Evolutionary conservation across 2,797 vertebrate species (phyloP), one percentile per base, ranked within the genome.

Genomic region (Arvicola amphibius): DNA sequence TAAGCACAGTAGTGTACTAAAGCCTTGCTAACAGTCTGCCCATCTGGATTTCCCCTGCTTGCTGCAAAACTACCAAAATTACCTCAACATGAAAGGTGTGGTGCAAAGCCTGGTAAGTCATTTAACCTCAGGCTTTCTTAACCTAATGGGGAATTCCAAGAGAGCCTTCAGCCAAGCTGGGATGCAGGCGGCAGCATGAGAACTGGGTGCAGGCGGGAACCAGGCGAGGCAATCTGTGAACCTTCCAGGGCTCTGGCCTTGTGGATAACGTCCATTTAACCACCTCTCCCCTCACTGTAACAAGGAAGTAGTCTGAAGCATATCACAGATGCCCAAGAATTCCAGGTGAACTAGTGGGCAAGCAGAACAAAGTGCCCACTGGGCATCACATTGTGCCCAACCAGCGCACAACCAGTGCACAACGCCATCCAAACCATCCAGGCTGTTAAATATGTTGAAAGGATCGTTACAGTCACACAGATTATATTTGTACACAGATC

Each of bases 51-150:
- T 94, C 67, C 85, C 71, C 51, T 69, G 19, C 4, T 25, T 37
- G 14, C 53, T 46, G 74, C 48, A 84, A 92, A 97, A 97, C 88
- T 88, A 91, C 96, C 91, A 51, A 94, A 95, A 86, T 95, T 63
- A 91, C 80, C 77, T 86, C 48, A 78, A 94, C 29, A 65, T 59
- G 92, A 90, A 86, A 86, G 29, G 71, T 53, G 61, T 92, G 76
- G 86, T 65, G 74, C 27, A 85, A 95, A 94, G 40, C 32, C 74
- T 48, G 65, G 12, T 56, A 73, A 96, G 69, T 77, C 90, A 96
- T 71, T 83, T 89, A 85, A 94, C 81, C 71, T 95, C 53, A 67
- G 94, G 94, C 53, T 63, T 88, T 83, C 89, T 51, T 19, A 29
- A 40, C 65, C 83, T 34, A 73, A 12, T 1, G 76, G 97, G 96